Base-by-base conservation (phyloP, 2,113 vertebrate species). In the Opisthocomus hoazin region DNA sequence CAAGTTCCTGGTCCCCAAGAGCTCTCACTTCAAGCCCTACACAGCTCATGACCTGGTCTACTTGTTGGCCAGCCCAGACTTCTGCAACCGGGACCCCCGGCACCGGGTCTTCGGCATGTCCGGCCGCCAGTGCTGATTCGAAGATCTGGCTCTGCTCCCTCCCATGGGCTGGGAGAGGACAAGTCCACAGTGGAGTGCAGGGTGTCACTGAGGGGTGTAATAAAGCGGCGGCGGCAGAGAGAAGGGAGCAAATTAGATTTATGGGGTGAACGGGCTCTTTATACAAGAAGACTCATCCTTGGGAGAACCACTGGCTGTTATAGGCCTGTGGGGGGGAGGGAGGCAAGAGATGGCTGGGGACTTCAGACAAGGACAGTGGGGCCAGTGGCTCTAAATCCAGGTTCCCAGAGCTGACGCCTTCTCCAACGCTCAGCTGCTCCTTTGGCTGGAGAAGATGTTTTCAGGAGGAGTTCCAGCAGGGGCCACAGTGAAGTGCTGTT, bases 11-110 rank as follows among this genome's bases (percentile, higher is more conserved):
- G 96, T 99, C 57, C 98, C 98, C 50, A 97, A 97, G 41, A 98
- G 98, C 92, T 95, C 97, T 58, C 93, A 43, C 58, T 98, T 98
- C 77, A 98, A 99, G 91, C 98, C 98, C 32, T 97, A 97, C 21
- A 97, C 94, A 4, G 96, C 97, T 89, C 98, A 98, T 7, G 96
- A 98, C 94, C 95, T 98, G 46, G 51, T 98, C 77, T 98, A 98
- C 84, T 93, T 98, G 54, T 66, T 97, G 9, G 66, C 97, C 37
- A 98, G 98, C 46, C 98, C 98, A 70, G 98, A 98, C 68, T 98
- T 98, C 95, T 98, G 98, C 10, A 64, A 89, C 29, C 51, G 92
- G 4, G 98, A 98, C 88, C 96, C 97, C 29, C 94, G 76, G 41
- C 97, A 89, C 0, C 96, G 98, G 32, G 97, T 98, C 65, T 97